Evolutionary conservation across 2,888 invertebrate species (phyloP).

Genomic region (Micoletzkya japonica): DNA sequence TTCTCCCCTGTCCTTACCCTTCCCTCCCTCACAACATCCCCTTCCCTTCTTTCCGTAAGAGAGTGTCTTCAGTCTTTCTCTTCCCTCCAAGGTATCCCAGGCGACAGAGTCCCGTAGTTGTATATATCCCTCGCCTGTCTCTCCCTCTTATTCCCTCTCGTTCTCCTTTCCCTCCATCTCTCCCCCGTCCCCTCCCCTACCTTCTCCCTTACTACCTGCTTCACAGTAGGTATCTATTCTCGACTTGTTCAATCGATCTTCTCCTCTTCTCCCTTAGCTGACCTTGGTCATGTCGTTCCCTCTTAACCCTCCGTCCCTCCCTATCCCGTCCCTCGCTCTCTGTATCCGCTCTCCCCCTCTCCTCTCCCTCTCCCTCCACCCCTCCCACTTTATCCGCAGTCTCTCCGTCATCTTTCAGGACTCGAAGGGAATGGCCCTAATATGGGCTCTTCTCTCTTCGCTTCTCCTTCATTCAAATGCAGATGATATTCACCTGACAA

Average conservation of each 20-base stretch:
- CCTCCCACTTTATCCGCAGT: too few species aligned
- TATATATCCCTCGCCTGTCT: not conserved
- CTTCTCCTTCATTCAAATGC: not conserved
- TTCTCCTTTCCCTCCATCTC: not conserved
- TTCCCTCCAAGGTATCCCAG: too few species aligned
- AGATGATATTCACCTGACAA: slow-evolving; percentile 17
- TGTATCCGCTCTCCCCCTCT: slow-evolving; percentile 12
- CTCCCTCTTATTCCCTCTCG: not conserved
- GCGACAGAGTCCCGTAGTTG: too few species aligned
- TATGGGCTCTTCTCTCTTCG: not conserved
- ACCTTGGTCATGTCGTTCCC: slow-evolving; percentile 21
- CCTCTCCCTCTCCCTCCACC: too few species aligned
- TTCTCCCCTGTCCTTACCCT: slow-evolving; percentile 26
- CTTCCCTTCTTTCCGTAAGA: not conserved
- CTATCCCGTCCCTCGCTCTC: slow-evolving; percentile 9
- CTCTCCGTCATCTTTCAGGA: too few species aligned
- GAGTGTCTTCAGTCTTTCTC: too few species aligned
- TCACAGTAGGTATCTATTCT: not conserved
- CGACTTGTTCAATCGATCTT: not conserved
- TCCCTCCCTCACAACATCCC: slow-evolving; percentile 30
- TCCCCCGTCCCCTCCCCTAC: not conserved
- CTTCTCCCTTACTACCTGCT: slow-evolving; percentile 11
- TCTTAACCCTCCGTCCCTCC: slow-evolving; percentile 4
- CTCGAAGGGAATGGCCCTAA: too few species aligned
- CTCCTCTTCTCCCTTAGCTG: slow-evolving; percentile 3